A percentile compares a stretch with the other conserved stretches of the same genome.
Evolutionary conservation across 2,113 vertebrate genomes (phyloP).

Genomic region (Hucho hucho): DNA sequence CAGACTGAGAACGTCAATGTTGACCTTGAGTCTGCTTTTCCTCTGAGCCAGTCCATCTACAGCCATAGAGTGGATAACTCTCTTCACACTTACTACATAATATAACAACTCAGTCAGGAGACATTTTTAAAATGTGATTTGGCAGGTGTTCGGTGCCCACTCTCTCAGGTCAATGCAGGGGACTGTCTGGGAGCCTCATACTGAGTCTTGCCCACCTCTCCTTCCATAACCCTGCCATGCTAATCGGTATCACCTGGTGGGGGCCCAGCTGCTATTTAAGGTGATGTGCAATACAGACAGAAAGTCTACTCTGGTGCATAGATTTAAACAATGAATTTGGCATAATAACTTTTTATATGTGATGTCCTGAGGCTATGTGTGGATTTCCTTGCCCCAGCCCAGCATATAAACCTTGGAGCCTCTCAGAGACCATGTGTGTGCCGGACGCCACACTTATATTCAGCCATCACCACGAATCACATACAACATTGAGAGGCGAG

Average conservation of each 20-base stretch:
- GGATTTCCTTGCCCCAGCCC: neutral
- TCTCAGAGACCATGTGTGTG: constrained; percentile 11
- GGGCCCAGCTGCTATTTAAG: constrained; percentile 4
- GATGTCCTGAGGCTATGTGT: neutral
- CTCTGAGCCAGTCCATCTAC: neutral
- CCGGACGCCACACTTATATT: neutral
- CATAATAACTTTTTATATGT: constrained; percentile 5
- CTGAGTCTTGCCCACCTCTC: neutral
- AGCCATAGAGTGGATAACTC: neutral
- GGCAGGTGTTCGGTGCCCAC: neutral
- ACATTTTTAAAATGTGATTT: neutral
- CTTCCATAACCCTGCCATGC: constrained; percentile 4
- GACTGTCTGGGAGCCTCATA: neutral
- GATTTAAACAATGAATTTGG: constrained; percentile 19
- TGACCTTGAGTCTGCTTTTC: neutral
- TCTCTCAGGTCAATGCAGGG: neutral
- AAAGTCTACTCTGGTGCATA: constrained; percentile 10
- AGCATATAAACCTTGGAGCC: neutral
- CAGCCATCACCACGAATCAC: constrained; percentile 34
- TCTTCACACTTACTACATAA: neutral
- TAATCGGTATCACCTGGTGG: neutral
- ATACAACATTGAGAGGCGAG: constrained; percentile 42
- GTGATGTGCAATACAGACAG: constrained; percentile 20
- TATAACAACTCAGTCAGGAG: neutral
- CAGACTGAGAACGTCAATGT: neutral